phyloP scores from a whole-genome alignment of 2,797 vertebrate species.

The Catharus ustulatus region DNA sequence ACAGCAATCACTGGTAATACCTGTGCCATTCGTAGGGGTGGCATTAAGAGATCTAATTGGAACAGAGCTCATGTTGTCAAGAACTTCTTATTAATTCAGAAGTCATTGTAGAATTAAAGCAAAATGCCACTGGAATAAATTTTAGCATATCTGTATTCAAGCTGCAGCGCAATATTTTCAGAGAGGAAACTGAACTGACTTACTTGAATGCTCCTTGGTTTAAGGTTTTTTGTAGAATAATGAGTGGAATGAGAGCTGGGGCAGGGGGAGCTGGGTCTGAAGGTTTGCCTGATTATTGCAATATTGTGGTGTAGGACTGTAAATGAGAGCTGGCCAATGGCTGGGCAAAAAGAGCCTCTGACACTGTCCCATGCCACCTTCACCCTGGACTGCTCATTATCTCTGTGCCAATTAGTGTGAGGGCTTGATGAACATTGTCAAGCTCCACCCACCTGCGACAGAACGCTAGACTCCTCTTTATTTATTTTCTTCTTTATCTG shows the following conservation, averaged over 20 bases:
- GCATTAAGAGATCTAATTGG: constrained; percentile 35
- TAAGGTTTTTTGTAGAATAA: not conserved
- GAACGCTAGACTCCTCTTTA: not conserved
- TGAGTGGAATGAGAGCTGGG: not conserved
- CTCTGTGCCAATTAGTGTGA: not conserved
- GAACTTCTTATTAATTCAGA: not conserved
- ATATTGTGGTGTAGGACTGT: not conserved
- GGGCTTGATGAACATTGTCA: not conserved
- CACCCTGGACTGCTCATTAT: not conserved
- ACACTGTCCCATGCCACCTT: not conserved
- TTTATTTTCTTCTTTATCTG: not conserved
- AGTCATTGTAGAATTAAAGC: not conserved
- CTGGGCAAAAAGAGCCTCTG: not conserved
- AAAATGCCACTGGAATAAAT: not conserved
- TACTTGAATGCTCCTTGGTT: not conserved
- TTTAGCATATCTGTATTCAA: not conserved
- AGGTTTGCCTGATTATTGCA: not conserved
- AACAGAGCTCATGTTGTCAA: not conserved
- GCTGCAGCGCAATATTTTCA: not conserved
- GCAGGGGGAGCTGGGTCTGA: not conserved
- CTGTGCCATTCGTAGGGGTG: constrained; percentile 52
- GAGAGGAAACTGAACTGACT: not conserved
- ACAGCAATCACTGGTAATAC: constrained; percentile 65
- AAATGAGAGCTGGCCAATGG: not conserved
- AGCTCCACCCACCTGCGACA: not conserved